These are phyloP conservation scores for Erpobdella octoculata DNA, from an alignment of 2,888 invertebrate genomes.

Conservation along the genomic window DNA sequence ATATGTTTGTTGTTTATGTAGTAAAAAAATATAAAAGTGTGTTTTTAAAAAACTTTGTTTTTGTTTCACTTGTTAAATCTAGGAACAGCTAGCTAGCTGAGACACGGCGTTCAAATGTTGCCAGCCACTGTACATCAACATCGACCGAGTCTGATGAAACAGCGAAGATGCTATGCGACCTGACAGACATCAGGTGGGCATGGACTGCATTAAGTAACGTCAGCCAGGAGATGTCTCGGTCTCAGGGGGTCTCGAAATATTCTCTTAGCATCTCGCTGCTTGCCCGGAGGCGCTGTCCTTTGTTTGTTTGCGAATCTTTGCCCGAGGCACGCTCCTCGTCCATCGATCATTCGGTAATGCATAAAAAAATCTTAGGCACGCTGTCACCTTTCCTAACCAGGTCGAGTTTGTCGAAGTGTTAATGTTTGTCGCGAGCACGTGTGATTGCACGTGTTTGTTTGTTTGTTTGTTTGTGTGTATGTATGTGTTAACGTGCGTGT, in stretches of 20 bases:
- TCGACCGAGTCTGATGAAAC: neutral
- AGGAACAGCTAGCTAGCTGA: no score
- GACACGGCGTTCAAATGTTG: no score
- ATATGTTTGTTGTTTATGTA: no score
- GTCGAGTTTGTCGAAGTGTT: neutral
- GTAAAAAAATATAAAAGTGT: no score
- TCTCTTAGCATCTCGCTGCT: neutral
- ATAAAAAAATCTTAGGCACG: no score
- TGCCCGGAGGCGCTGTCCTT: conserved; percentile 8
- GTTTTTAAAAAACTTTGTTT: no score
- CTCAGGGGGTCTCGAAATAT: no score
- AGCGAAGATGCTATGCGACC: neutral
- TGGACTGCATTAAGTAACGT: no score
- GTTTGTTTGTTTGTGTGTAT: neutral
- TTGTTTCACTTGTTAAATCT: no score
- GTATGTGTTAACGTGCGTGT: neutral
- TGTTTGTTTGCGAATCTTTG: neutral
- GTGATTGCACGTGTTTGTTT: neutral
- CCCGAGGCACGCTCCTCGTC: neutral
- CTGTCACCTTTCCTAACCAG: no score
- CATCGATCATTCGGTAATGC: conserved; percentile 1
- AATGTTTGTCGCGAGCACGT: neutral
- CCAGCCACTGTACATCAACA: no score
- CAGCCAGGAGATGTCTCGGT: no score
- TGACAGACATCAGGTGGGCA: conserved; percentile 6